Evolutionary conservation across 1,140 invertebrate genomes (phyloP).

Genomic region (Tyrophagus putrescentiae): DNA sequence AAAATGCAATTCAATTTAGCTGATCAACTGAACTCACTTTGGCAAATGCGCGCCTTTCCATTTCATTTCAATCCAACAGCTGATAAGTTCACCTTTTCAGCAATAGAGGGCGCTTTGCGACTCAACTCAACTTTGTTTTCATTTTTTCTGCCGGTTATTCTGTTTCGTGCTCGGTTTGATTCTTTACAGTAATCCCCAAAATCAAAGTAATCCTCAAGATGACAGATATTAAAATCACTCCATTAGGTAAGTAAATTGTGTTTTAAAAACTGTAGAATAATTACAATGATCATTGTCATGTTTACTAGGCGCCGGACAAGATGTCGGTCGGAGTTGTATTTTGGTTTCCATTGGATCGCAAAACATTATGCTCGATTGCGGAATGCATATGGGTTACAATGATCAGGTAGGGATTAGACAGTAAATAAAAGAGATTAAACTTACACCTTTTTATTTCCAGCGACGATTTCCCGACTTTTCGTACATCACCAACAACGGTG

Average conservation of each 20-base stretch:
- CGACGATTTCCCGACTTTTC: conserved; percentile 96
- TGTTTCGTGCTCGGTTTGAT: no score
- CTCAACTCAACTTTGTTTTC: no score
- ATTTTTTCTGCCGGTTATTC: no score
- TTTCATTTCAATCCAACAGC: neutral
- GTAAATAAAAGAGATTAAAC: neutral
- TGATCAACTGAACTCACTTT: no score
- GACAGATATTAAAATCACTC: conserved; percentile 79
- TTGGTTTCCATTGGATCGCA: conserved; percentile 89
- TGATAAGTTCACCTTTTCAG: neutral
- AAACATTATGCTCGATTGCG: conserved; percentile 99
- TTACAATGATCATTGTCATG: neutral
- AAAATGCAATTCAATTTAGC: no score
- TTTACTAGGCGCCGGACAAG: conserved; percentile 56
- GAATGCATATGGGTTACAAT: conserved; percentile 99
- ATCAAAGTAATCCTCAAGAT: no score
- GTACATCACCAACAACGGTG: conserved; percentile 65
- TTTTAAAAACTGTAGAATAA: conserved; percentile 6
- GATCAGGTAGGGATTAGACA: conserved; percentile 51
- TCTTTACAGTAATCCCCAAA: no score
- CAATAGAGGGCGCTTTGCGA: neutral
- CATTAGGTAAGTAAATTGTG: conserved; percentile 42
- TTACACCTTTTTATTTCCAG: conserved; percentile 31
- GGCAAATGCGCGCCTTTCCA: no score
- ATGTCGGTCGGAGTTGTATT: conserved; percentile 97